A percentile compares a stretch with the other conserved stretches of the same genome.
Conservation (phyloP, 1,140 invertebrate genomes). For the Ceratina calcarata region DNA sequence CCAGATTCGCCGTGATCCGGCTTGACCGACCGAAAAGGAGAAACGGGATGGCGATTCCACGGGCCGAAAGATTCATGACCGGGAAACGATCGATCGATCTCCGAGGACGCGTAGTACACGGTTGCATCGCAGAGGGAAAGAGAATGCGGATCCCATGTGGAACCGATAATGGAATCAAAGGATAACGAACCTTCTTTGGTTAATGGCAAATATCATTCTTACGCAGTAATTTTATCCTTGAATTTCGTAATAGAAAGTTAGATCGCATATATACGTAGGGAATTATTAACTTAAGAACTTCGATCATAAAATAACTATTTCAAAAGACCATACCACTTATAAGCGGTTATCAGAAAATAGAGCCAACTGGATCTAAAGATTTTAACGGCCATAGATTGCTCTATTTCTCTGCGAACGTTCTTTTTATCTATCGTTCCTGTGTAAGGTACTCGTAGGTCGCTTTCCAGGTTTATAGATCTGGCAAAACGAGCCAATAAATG, state of each 20-base stretch:
- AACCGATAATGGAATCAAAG: slow-evolving; percentile 69
- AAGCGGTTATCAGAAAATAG: too few relatives aligned
- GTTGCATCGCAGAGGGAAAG: slow-evolving; percentile 36
- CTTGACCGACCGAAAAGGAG: slow-evolving; percentile 22
- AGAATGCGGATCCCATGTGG: slow-evolving; percentile 52
- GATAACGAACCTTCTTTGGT: slow-evolving; percentile 67
- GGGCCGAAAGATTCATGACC: slow-evolving; percentile 32
- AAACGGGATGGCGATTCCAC: slow-evolving; percentile 25
- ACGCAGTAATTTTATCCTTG: slow-evolving; percentile 30
- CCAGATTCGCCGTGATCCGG: background rate
- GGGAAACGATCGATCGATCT: slow-evolving; percentile 31
- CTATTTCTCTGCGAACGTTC: background rate
- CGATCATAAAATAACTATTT: too few relatives aligned
- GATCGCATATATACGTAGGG: too few relatives aligned
- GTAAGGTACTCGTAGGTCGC: background rate
- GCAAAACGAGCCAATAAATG: slow-evolving; percentile 9
- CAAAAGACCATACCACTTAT: too few relatives aligned
- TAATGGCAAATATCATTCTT: slow-evolving; percentile 4
- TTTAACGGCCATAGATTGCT: too few relatives aligned
- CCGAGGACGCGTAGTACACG: slow-evolving; percentile 4
- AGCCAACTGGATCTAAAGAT: too few relatives aligned
- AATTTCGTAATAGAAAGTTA: slow-evolving; percentile 47
- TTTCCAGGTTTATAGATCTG: slow-evolving; percentile 2
- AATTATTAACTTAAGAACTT: too few relatives aligned
- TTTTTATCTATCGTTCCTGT: background rate